phyloP scores from a whole-genome alignment of 2,797 vertebrate species.

The Falco concolor region DNA sequence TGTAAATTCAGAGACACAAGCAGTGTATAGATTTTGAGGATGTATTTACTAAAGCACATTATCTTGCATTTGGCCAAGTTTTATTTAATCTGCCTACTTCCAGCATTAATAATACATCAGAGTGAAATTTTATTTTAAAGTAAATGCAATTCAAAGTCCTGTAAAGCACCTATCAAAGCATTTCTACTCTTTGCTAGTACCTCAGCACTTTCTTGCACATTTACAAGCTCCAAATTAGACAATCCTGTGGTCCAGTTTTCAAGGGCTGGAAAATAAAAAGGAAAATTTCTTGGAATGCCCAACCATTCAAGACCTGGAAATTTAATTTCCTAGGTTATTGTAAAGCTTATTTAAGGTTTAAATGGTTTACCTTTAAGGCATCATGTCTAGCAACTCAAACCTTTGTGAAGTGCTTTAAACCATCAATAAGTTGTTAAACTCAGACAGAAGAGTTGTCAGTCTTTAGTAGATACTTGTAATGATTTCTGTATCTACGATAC shows the following conservation, averaged over 20 bases:
- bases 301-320: not conserved
- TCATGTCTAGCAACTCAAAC: not conserved
- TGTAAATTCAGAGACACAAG: not conserved
- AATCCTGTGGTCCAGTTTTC: not conserved
- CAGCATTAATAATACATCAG: not conserved
- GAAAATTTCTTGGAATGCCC: not conserved
- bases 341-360: not conserved
- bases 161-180: not conserved
- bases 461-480: not conserved
- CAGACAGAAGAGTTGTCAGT: not conserved
- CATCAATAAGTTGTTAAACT: not conserved
- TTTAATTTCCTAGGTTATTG: not conserved
- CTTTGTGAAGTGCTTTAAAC: not conserved
- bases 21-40: not conserved
- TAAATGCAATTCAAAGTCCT: not conserved
- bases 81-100: not conserved
- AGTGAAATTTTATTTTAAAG: not conserved
- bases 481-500: not conserved
- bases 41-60: not conserved
- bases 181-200: not conserved
- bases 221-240: not conserved
- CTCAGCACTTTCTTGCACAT: not conserved
- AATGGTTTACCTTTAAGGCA: not conserved
- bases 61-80: not conserved
- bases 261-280: not conserved